Conservation (phyloP, 2,113 vertebrate species). For the Solea senegalensis region DNA sequence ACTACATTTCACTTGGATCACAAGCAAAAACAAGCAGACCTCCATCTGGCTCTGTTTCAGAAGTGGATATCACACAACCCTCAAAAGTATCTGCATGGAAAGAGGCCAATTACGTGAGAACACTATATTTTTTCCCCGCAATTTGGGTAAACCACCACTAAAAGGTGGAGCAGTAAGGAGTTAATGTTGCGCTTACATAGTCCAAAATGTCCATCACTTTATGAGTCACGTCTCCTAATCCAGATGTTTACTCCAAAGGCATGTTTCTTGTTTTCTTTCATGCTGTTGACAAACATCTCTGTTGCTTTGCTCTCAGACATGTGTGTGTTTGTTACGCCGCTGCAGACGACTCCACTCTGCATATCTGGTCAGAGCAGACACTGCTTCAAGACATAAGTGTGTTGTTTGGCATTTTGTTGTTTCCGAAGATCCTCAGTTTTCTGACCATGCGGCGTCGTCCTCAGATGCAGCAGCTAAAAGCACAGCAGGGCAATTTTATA, state of each 20-base stretch:
- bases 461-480: conserved; percentile 49
- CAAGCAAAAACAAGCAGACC: background rate
- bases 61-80: background rate
- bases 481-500: conserved; percentile 7
- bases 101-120: background rate
- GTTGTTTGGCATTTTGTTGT: background rate
- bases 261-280: conserved; percentile 48
- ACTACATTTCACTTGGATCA: background rate
- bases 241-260: conserved; percentile 49
- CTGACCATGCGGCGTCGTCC: conserved; percentile 15
- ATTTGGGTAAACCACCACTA: conserved; percentile 32
- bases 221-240: conserved; percentile 58
- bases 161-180: conserved; percentile 9
- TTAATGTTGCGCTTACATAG: conserved; percentile 31
- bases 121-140: conserved; percentile 7
- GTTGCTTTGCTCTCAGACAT: conserved; percentile 31
- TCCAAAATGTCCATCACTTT: conserved; percentile 53
- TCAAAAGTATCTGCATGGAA: background rate
- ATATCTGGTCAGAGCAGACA: conserved; percentile 27
- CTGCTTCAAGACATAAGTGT: conserved; percentile 12
- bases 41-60: background rate
- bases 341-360: conserved; percentile 44
- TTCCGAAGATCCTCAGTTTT: conserved; percentile 38
- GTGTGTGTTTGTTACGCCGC: conserved; percentile 35
- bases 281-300: conserved; percentile 26